Conservation (phyloP, 2,113 vertebrate genomes). For the Dicentrarchus labrax region DNA sequence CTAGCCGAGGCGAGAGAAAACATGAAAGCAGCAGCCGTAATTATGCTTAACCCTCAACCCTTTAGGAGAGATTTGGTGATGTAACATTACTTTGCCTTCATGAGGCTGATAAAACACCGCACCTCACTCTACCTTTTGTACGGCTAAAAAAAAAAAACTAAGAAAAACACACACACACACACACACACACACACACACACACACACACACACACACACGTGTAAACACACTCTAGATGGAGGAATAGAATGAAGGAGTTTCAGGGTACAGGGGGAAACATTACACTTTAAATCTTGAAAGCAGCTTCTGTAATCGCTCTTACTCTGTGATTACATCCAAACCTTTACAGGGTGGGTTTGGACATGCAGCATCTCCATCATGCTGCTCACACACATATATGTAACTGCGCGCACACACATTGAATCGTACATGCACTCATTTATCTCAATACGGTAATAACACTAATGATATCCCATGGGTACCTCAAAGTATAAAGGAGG, state of each 20-base stretch:
- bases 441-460: constrained; percentile 68
- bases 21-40: constrained; percentile 67
- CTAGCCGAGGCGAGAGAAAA: constrained; percentile 48
- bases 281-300: constrained; percentile 49
- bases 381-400: constrained; percentile 20
- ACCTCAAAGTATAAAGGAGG: constrained; percentile 64
- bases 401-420: not conserved
- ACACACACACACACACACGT: not conserved
- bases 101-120: constrained; percentile 26
- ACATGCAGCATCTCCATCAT: constrained; percentile 32
- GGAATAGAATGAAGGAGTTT: not conserved
- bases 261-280: not conserved
- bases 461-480: constrained; percentile 81
- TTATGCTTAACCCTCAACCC: constrained; percentile 65
- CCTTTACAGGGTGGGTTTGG: constrained; percentile 47
- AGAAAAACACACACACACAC: not conserved
- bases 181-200: fast-evolving
- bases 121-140: constrained; percentile 28
- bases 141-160: not conserved
- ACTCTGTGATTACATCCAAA: constrained; percentile 37
- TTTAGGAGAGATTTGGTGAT: constrained; percentile 66
- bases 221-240: not conserved
- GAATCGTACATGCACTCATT: constrained; percentile 39
- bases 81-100: constrained; percentile 53
- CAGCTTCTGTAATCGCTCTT: constrained; percentile 30